Evolutionary conservation across 2,113 vertebrate genomes (phyloP).

Genomic region (Stegastes partitus): DNA sequence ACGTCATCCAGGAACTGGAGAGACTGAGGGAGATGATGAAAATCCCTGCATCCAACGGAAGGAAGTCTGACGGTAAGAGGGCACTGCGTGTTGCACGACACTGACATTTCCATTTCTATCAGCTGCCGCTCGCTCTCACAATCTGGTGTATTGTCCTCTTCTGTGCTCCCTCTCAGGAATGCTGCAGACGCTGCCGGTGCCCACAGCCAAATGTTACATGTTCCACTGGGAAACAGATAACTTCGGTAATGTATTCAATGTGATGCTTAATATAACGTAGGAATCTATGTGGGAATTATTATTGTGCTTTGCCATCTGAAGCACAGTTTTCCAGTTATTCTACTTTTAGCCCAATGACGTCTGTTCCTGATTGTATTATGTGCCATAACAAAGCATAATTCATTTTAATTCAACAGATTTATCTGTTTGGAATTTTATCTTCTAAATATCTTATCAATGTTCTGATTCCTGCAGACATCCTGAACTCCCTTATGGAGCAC

Average conservation of each 20-base stretch:
- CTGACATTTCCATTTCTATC: neutral
- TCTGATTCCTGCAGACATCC: constrained; percentile 86
- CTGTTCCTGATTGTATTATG: neutral
- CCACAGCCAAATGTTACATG: constrained; percentile 90
- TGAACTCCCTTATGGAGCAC: constrained; percentile 90
- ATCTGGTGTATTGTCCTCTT: neutral
- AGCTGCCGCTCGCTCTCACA: neutral
- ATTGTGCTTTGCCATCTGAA: neutral
- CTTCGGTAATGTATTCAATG: constrained; percentile 89
- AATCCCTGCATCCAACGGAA: constrained; percentile 78
- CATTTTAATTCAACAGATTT: neutral
- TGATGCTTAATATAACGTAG: neutral
- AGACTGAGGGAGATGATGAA: constrained; percentile 81
- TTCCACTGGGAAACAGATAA: constrained; percentile 96
- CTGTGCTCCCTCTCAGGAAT: constrained; percentile 66
- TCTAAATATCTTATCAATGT: neutral
- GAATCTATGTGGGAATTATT: neutral
- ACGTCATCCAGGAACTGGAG: constrained; percentile 84
- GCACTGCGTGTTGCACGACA: neutral
- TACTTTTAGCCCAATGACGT: too few relatives aligned
- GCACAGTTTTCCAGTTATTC: too few relatives aligned
- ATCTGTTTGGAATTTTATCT: neutral
- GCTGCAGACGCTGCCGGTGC: constrained; percentile 89
- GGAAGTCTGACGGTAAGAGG: constrained; percentile 80
- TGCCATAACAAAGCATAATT: neutral